A percentile compares a stretch with the other conserved stretches of the same genome.
These are phyloP conservation scores for Geotrupes spiniger DNA, from an alignment of 2,888 invertebrate genomes.

Conservation along the genomic window DNA sequence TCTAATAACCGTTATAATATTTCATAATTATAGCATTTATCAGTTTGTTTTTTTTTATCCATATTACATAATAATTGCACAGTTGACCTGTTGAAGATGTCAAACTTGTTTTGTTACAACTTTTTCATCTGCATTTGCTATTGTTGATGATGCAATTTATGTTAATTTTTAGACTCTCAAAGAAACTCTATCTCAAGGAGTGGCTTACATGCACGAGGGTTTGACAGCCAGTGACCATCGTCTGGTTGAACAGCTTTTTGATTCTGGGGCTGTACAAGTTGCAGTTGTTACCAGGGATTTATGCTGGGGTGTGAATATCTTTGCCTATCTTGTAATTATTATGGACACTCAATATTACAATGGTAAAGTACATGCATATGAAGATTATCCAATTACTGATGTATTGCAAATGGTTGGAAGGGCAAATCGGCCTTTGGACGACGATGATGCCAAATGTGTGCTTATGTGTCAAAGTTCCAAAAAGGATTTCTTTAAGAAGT, in stretches of 20 bases:
- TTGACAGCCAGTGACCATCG: slow-evolving; percentile 79
- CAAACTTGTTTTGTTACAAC: background rate
- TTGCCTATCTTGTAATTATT: slow-evolving; percentile 90
- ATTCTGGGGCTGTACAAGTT: slow-evolving; percentile 88
- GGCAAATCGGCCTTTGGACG: slow-evolving; percentile 89
- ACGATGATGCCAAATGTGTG: slow-evolving; percentile 92
- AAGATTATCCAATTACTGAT: slow-evolving; percentile 97
- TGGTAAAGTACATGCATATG: slow-evolving; percentile 81
- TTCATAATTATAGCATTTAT: too few species aligned
- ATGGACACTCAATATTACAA: slow-evolving; percentile 95
- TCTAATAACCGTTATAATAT: too few species aligned
- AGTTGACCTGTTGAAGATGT: too few species aligned
- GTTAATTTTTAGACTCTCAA: slow-evolving; percentile 66
- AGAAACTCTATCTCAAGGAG: slow-evolving; percentile 91
- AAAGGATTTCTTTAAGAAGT: slow-evolving; percentile 98
- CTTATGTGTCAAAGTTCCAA: slow-evolving; percentile 96
- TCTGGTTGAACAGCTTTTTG: slow-evolving; percentile 90
- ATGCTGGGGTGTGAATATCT: slow-evolving; percentile 88
- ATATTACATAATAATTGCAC: too few species aligned
- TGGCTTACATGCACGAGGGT: slow-evolving; percentile 97
- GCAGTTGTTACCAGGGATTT: slow-evolving; percentile 90
- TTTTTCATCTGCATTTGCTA: slow-evolving; percentile 3
- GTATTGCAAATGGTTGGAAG: slow-evolving; percentile 97
- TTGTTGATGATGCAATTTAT: background rate
- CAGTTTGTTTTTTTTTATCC: too few species aligned